phyloP scores from a whole-genome alignment of 1,140 invertebrate genomes.

The Melitaea cinxia region DNA sequence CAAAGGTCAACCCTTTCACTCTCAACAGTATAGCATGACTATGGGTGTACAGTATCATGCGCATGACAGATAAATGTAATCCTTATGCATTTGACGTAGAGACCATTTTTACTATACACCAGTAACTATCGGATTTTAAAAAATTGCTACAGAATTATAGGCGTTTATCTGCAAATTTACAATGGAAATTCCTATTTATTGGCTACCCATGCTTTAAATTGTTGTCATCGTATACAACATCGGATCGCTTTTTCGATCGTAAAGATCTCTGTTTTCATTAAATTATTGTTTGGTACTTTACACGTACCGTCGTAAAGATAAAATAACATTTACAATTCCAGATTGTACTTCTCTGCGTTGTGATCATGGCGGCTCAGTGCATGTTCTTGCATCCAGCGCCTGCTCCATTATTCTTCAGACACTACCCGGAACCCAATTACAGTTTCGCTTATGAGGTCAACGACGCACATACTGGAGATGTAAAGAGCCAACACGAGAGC shows the following conservation, averaged over 20 bases:
- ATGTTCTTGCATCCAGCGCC: conserved; percentile 59
- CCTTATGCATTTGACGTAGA: not conserved
- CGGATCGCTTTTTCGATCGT: conserved; percentile 11
- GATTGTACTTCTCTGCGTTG: conserved; percentile 54
- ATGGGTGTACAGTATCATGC: not conserved
- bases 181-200: conserved; percentile 18
- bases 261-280: conserved; percentile 1
- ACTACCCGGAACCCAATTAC: conserved; percentile 73
- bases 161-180: conserved; percentile 14
- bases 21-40: not conserved
- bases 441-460: conserved; percentile 86
- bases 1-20: conserved; percentile 12
- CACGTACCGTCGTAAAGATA: conserved; percentile 1
- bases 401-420: conserved; percentile 45
- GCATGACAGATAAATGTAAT: not conserved
- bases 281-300: conserved; percentile 3
- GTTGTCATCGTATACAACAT: conserved; percentile 1
- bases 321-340: conserved; percentile 36
- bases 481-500: conserved; percentile 77
- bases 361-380: conserved; percentile 57
- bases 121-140: not conserved
- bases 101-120: not conserved
- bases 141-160: conserved; percentile 13
- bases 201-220: conserved; percentile 6
- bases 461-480: conserved; percentile 81